Percentiles rank a stretch among this genome's conserved stretches.
Conservation (phyloP, 2,113 vertebrate species). For the Gymnocephalus cernua region DNA sequence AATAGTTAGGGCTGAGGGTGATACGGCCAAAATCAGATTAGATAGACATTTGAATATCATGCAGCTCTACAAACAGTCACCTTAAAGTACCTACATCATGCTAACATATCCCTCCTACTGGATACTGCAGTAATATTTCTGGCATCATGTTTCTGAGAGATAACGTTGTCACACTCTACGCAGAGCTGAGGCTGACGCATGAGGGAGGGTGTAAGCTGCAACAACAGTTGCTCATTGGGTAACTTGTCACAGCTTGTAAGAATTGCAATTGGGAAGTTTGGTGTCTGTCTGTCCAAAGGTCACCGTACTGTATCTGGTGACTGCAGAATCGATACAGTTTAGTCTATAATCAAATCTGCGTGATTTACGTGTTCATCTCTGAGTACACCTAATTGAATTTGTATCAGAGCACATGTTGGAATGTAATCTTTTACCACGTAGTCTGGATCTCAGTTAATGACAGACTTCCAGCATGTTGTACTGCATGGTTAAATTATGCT, state of each 20-base stretch:
- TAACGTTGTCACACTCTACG: conserved; percentile 17
- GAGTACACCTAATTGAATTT: conserved; percentile 27
- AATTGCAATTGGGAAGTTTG: conserved; percentile 16
- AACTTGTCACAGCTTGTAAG: conserved; percentile 41
- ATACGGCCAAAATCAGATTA: too few species aligned
- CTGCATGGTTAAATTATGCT: background rate
- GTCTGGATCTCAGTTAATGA: conserved; percentile 17
- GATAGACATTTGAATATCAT: too few species aligned
- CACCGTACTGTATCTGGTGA: conserved; percentile 18
- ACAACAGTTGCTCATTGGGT: background rate
- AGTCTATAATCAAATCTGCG: conserved; percentile 24
- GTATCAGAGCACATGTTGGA: background rate
- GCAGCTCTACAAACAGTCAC: background rate
- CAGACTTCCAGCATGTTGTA: background rate
- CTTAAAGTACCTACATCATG: background rate
- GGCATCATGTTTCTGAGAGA: conserved; percentile 18
- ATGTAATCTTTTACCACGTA: conserved; percentile 5
- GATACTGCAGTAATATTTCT: background rate
- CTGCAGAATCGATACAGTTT: conserved; percentile 9
- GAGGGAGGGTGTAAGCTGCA: background rate
- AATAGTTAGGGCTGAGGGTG: background rate
- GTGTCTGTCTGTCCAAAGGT: conserved; percentile 8
- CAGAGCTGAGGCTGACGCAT: background rate
- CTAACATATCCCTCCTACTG: background rate
- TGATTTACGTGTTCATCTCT: conserved; percentile 24